These are phyloP conservation scores for Narcine bancroftii DNA, from an alignment of 2,113 vertebrate species.

Conservation along the genomic window DNA sequence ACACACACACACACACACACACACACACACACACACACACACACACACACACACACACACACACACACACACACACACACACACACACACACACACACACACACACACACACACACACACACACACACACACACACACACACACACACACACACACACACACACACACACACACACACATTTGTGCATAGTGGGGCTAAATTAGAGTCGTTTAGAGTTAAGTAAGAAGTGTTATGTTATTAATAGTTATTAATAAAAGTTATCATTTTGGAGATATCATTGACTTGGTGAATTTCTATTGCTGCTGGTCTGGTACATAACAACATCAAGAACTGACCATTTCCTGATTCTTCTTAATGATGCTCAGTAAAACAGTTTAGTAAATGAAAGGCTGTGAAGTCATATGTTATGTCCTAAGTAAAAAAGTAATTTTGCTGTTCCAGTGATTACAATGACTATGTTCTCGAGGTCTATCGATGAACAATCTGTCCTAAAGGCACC, in stretches of 20 bases:
- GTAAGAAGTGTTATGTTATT: no score
- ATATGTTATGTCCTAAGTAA: not conserved
- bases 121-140: not conserved
- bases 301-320: no score
- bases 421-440: not conserved
- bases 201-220: no score
- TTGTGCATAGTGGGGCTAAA: no score
- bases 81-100: not conserved
- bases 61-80: not conserved
- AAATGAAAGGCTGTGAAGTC: no score
- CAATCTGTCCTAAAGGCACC: not conserved
- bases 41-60: not conserved
- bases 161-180: not conserved
- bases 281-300: no score
- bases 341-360: conserved; percentile 45
- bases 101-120: not conserved
- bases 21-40: not conserved
- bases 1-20: conserved; percentile 8
- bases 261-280: no score
- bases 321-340: not conserved
- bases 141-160: not conserved
- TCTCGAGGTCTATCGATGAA: not conserved
- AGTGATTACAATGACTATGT: not conserved
- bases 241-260: no score
- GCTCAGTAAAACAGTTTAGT: not conserved